Conservation (phyloP, 2,888 invertebrate species). For the Altica lythri region DNA sequence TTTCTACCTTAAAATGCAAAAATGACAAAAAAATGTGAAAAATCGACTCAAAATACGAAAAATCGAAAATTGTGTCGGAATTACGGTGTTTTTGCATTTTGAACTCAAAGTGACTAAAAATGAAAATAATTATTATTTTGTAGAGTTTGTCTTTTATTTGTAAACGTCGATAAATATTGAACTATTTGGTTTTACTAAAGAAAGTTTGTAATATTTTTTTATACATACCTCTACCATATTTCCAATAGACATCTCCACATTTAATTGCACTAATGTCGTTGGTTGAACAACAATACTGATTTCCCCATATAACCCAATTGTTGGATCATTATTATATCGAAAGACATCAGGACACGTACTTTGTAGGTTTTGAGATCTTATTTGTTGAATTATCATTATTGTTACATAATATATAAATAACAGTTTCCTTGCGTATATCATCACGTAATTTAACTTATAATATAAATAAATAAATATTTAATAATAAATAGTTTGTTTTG, state of each 20-base stretch:
- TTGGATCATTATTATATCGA: slow-evolving; percentile 56
- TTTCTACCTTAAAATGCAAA: too few relatives aligned
- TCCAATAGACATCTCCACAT: slow-evolving; percentile 51
- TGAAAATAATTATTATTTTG: too few relatives aligned
- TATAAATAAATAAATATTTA: slow-evolving; percentile 6
- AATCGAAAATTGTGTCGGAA: too few relatives aligned
- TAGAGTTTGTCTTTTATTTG: too few relatives aligned
- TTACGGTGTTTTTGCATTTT: too few relatives aligned
- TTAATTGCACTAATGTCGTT: slow-evolving; percentile 43
- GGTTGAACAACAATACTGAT: slow-evolving; percentile 51
- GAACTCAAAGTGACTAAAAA: too few relatives aligned
- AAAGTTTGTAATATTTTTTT: neutral
- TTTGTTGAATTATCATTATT: slow-evolving; percentile 2
- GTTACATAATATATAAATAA: slow-evolving; percentile 11
- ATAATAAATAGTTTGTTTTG: slow-evolving; percentile 2
- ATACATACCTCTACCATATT: slow-evolving; percentile 48
- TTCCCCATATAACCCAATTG: slow-evolving; percentile 55
- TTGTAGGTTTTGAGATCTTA: slow-evolving; percentile 18
- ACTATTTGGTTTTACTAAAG: neutral
- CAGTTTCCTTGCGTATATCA: neutral
- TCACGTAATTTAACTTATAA: slow-evolving; percentile 3
- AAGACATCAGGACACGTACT: slow-evolving; percentile 55
- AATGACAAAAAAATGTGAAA: too few relatives aligned
- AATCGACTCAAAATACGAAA: too few relatives aligned
- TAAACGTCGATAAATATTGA: too few relatives aligned